A percentile compares a stretch with the other conserved stretches of the same genome.
Evolutionary conservation across 1,140 invertebrate genomes (phyloP).

Genomic region (Linepithema humile): DNA sequence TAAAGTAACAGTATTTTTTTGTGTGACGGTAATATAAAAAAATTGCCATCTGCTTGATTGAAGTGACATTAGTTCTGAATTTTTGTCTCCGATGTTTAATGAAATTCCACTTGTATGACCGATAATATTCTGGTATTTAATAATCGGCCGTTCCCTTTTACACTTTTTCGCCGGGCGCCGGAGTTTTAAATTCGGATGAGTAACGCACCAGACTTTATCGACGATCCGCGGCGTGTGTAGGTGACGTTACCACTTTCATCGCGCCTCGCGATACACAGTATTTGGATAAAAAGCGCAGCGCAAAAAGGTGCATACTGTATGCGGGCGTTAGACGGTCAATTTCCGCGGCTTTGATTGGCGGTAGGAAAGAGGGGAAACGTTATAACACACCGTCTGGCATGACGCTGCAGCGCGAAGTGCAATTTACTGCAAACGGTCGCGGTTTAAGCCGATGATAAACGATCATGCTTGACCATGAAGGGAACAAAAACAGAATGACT

Average conservation of each 20-base stretch:
- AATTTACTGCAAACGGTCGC: constrained; percentile 69
- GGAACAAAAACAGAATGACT: constrained; percentile 69
- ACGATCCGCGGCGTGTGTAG: constrained; percentile 27
- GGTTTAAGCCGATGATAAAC: constrained; percentile 71
- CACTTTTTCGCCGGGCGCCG: constrained; percentile 24
- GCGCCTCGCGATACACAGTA: constrained; percentile 31
- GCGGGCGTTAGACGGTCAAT: constrained; percentile 72
- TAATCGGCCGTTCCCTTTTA: constrained; percentile 42
- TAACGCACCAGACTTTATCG: constrained; percentile 42
- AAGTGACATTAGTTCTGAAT: constrained; percentile 35
- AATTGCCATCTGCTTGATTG: constrained; percentile 19
- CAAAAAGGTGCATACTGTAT: constrained; percentile 62
- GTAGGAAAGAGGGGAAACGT: constrained; percentile 68
- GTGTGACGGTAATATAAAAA: constrained; percentile 6
- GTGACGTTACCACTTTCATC: constrained; percentile 50
- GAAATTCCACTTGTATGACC: constrained; percentile 45
- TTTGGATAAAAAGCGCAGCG: constrained; percentile 51
- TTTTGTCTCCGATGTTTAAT: constrained; percentile 25
- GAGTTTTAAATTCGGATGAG: constrained; percentile 48
- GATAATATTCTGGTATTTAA: constrained; percentile 47
- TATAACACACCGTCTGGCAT: constrained; percentile 70
- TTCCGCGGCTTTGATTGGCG: constrained; percentile 72
- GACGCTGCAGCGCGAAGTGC: constrained; percentile 62
- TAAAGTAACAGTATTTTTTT: constrained; percentile 32
- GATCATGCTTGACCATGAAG: constrained; percentile 65